Evolutionary conservation across 2,888 invertebrate genomes (phyloP).

Genomic region (Metallyticus violacea): DNA sequence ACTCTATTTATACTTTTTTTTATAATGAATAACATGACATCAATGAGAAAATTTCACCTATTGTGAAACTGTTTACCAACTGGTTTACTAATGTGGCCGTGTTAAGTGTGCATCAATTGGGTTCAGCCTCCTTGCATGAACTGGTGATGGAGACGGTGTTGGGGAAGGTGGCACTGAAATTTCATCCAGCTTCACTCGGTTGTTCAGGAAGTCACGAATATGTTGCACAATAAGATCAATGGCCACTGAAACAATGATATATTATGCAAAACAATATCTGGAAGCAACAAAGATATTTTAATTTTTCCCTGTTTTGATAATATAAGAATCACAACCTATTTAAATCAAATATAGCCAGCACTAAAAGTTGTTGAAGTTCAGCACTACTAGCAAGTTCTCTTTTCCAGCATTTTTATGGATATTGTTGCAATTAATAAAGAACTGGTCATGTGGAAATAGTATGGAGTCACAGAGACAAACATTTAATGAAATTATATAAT

Average conservation of each 20-base stretch:
- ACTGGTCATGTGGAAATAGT: too few species aligned
- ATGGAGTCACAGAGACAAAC: too few species aligned
- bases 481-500: too few species aligned
- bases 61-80: not conserved
- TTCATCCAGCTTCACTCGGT: constrained; percentile 43
- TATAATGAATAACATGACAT: too few species aligned
- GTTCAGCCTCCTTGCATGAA: constrained; percentile 18
- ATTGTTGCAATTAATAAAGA: too few species aligned
- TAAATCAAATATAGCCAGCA: too few species aligned
- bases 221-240: constrained; percentile 97
- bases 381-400: too few species aligned
- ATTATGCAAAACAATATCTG: not conserved
- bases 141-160: constrained; percentile 28
- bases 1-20: not conserved
- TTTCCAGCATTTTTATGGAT: too few species aligned
- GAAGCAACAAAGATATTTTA: not conserved
- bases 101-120: constrained; percentile 29
- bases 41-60: not conserved
- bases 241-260: constrained; percentile 73
- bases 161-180: constrained; percentile 18
- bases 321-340: too few species aligned
- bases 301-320: too few species aligned
- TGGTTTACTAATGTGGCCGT: constrained; percentile 25
- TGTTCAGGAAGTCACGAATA: constrained; percentile 84
- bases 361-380: too few species aligned